Percentiles rank a stretch among this genome's conserved stretches.
Evolutionary conservation across 2,888 invertebrate species (phyloP).

Genomic region (Chironomus riparius): DNA sequence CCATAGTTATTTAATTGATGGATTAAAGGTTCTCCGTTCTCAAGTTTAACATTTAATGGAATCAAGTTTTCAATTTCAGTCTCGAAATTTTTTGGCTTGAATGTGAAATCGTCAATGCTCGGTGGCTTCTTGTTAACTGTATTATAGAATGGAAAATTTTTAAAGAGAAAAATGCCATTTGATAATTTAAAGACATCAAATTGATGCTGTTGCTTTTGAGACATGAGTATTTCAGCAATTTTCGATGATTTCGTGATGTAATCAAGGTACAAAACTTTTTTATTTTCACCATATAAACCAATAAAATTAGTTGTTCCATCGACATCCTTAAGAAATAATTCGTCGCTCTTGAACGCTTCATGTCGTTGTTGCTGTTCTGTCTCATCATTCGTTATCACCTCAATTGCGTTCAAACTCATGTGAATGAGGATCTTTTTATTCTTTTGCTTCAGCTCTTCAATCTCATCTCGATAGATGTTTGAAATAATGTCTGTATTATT

Average conservation of each 20-base stretch:
- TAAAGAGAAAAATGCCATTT: neutral
- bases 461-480: too few species aligned
- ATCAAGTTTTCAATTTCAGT: neutral
- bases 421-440: slow-evolving; percentile 24
- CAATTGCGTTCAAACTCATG: neutral
- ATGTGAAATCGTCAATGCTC: neutral
- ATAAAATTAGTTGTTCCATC: neutral
- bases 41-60: slow-evolving; percentile 23
- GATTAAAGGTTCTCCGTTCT: neutral
- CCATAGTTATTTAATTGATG: slow-evolving; percentile 23
- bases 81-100: slow-evolving; percentile 13
- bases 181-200: neutral
- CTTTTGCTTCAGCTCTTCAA: neutral
- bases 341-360: neutral
- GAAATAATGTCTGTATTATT: neutral
- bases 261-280: slow-evolving; percentile 23
- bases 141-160: neutral
- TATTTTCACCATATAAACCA: neutral
- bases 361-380: too few species aligned
- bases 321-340: neutral
- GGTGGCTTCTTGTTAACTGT: neutral
- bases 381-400: neutral
- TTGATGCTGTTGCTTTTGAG: neutral
- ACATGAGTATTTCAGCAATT: neutral
- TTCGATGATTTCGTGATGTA: slow-evolving; percentile 12